These are phyloP conservation scores for Acanthornis magna DNA, from an alignment of 2,797 vertebrate species.

Conservation along the genomic window DNA sequence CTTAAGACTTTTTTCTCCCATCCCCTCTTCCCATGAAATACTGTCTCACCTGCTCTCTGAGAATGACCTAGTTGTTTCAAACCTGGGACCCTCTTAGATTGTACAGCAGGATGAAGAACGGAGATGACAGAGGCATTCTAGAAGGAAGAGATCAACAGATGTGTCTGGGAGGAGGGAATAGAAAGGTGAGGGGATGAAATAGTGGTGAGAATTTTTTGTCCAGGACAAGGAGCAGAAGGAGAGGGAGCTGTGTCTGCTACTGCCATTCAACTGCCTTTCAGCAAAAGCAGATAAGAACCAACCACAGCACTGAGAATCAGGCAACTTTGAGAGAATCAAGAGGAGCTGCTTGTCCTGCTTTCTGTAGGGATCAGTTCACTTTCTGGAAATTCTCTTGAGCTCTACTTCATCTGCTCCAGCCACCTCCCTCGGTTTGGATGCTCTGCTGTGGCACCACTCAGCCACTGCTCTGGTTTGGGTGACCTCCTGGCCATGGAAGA, in stretches of 20 bases:
- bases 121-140: background rate
- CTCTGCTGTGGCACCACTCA: too few relatives aligned
- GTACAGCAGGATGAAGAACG: background rate
- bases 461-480: background rate
- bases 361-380: background rate
- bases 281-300: background rate
- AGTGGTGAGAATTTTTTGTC: background rate
- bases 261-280: background rate
- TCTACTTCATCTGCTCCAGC: background rate
- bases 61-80: background rate
- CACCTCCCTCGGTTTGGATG: too few relatives aligned
- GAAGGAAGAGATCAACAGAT: background rate
- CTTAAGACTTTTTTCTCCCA: background rate
- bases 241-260: background rate
- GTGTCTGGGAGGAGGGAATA: background rate
- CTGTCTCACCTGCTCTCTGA: background rate
- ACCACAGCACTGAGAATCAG: background rate
- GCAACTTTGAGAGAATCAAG: background rate
- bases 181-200: background rate
- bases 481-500: background rate
- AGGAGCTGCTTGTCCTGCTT: background rate
- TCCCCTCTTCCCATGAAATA: background rate
- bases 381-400: background rate
- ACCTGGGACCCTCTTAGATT: background rate
- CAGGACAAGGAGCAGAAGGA: background rate